Conservation (phyloP, 2,113 vertebrate genomes). For the Larimichthys crocea region DNA sequence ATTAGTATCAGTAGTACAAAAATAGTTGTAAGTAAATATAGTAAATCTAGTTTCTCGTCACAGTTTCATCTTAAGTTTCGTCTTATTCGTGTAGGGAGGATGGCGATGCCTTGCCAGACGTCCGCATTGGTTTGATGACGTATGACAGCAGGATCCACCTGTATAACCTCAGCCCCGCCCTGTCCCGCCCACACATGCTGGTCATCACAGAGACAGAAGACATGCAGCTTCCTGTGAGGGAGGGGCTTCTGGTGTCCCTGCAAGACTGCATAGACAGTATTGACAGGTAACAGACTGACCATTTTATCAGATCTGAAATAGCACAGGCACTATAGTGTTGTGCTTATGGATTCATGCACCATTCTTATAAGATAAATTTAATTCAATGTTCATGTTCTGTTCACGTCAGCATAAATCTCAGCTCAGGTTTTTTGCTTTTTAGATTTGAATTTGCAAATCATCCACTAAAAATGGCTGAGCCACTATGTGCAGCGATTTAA, state of each 20-base stretch:
- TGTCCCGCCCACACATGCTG: conserved; percentile 87
- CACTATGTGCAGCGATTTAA: too few species aligned
- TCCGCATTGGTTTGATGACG: conserved; percentile 84
- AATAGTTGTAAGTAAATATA: too few species aligned
- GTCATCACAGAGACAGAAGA: conserved; percentile 82
- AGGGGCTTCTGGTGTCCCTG: conserved; percentile 83
- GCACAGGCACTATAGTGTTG: background rate
- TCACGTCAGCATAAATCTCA: background rate
- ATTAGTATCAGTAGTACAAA: too few species aligned
- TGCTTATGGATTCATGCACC: background rate
- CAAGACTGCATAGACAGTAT: conserved; percentile 74
- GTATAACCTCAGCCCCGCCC: conserved; percentile 80
- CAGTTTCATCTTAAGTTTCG: background rate
- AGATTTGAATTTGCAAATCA: background rate
- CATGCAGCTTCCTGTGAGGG: conserved; percentile 81
- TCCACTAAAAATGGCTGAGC: background rate
- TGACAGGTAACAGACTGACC: conserved; percentile 68
- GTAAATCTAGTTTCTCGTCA: background rate
- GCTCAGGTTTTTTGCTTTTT: background rate
- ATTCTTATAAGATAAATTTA: background rate
- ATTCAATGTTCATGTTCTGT: background rate
- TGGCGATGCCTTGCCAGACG: conserved; percentile 41
- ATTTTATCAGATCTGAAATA: background rate
- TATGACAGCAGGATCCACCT: conserved; percentile 85
- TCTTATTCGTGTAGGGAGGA: conserved; percentile 58